Percentiles rank a stretch among this genome's conserved stretches.
phyloP scores from a whole-genome alignment of 2,113 vertebrate genomes.

The Pandion haliaetus region DNA sequence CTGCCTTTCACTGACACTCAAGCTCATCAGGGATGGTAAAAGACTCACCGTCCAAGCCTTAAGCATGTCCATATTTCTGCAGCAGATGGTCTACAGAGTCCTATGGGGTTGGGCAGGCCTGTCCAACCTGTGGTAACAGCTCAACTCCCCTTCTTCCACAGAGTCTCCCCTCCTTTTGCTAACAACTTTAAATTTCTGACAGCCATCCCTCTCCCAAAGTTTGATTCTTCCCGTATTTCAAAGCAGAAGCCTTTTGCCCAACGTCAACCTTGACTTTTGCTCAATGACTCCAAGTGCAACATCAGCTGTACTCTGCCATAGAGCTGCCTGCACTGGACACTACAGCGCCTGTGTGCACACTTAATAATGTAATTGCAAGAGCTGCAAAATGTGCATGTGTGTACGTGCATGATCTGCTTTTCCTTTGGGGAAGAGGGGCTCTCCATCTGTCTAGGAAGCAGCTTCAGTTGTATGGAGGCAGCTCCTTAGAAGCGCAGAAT shows the following conservation, averaged over 20 bases:
- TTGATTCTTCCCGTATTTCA: not conserved
- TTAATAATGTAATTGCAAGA: not conserved
- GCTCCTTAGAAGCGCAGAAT: not conserved
- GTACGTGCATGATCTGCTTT: rapidly evolving
- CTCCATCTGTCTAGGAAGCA: not conserved
- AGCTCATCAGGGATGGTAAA: not conserved
- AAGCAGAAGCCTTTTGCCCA: not conserved
- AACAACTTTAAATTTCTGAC: not conserved
- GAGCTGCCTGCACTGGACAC: not conserved
- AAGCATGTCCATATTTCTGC: not conserved
- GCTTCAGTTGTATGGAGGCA: not conserved
- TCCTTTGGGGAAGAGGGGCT: not conserved
- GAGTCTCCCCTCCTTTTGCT: not conserved
- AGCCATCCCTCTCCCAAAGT: not conserved
- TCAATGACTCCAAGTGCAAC: not conserved
- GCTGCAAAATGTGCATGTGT: not conserved
- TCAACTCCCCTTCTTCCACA: not conserved
- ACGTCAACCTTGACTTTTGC: not conserved
- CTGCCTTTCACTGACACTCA: not conserved
- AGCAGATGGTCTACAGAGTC: not conserved
- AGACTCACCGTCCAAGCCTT: not conserved
- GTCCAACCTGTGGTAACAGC: not conserved
- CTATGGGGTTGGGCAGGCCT: rapidly evolving
- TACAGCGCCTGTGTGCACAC: rapidly evolving
- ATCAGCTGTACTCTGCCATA: too few species aligned